Evolutionary conservation across 2,113 vertebrate species (phyloP).

Genomic region (Platysternon megacephalum): DNA sequence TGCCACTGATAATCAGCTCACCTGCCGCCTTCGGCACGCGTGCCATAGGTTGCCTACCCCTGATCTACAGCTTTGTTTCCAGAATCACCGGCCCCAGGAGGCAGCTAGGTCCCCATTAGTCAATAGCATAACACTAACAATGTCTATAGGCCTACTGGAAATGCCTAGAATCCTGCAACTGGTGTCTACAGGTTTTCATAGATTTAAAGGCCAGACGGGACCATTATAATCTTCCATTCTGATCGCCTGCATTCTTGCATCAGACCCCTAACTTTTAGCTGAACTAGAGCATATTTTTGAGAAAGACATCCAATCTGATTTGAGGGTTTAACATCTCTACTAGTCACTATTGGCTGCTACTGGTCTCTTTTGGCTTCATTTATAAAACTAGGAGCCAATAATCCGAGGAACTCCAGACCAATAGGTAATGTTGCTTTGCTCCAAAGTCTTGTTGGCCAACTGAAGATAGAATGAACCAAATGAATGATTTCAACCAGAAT

Average conservation of each 20-base stretch:
- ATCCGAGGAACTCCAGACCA: background rate
- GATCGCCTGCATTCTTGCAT: background rate
- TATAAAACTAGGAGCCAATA: background rate
- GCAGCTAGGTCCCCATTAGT: background rate
- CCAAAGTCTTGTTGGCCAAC: background rate
- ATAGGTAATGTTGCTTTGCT: background rate
- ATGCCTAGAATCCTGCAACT: background rate
- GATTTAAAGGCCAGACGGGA: background rate
- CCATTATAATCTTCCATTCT: background rate
- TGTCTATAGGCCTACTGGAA: background rate
- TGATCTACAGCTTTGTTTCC: background rate
- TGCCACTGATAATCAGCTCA: too few species aligned
- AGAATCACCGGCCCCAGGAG: background rate
- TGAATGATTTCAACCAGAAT: constrained; percentile 53
- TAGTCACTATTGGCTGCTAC: background rate
- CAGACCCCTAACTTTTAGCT: background rate
- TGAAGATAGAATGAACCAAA: constrained; percentile 11
- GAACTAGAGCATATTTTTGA: background rate
- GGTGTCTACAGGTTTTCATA: background rate
- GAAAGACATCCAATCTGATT: fast-evolving
- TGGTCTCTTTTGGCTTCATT: background rate
- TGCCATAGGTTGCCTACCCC: too few species aligned
- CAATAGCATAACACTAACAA: background rate
- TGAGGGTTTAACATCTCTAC: background rate
- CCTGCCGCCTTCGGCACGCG: too few species aligned